A percentile compares a stretch with the other conserved stretches of the same genome.
These are phyloP conservation scores for Antheraea yamamai DNA, from an alignment of 2,888 invertebrate species.

Conservation along the genomic window DNA sequence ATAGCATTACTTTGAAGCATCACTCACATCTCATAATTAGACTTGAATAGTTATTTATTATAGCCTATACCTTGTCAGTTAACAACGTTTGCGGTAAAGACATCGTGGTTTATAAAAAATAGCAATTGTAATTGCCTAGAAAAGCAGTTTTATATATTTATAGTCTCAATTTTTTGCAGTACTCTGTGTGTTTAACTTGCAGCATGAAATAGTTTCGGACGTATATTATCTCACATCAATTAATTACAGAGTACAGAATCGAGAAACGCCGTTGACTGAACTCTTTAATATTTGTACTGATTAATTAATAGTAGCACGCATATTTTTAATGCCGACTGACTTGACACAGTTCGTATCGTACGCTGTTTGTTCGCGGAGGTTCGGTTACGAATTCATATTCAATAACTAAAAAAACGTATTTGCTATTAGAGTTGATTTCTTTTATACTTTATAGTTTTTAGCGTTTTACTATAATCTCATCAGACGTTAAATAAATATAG, in stretches of 20 bases:
- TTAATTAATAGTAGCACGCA: constrained; percentile 23
- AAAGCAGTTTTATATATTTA: no score
- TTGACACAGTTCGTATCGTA: background rate
- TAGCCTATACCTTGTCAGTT: no score
- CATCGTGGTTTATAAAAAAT: no score
- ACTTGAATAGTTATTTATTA: no score
- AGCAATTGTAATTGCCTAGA: no score
- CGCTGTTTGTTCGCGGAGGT: background rate
- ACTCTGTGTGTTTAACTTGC: background rate
- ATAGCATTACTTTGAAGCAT: no score
- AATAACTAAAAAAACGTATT: background rate
- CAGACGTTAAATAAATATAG: no score
- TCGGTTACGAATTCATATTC: background rate
- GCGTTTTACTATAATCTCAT: no score
- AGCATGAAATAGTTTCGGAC: background rate
- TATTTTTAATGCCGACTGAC: constrained; percentile 30
- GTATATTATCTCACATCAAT: constrained; percentile 49
- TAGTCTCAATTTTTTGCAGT: background rate
- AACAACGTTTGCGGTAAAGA: no score
- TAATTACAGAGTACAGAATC: constrained; percentile 42
- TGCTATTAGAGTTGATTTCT: background rate
- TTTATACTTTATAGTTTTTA: background rate
- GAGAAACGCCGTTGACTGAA: constrained; percentile 1
- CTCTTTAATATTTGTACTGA: constrained; percentile 6
- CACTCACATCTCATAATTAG: no score